Conservation (phyloP, 2,113 vertebrate genomes). For the Varanus salvator region DNA sequence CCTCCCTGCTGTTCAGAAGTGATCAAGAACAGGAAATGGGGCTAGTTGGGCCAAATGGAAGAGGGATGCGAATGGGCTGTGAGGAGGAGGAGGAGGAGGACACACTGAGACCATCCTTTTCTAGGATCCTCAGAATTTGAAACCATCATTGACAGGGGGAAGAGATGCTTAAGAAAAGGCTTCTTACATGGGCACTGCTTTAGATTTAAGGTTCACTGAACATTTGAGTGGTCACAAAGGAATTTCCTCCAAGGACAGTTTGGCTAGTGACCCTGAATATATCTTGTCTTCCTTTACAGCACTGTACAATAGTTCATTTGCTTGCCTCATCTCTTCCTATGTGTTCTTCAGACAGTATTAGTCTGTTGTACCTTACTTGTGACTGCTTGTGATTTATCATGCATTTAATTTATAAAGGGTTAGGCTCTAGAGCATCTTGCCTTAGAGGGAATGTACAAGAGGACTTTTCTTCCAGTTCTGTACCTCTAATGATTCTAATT, state of each 20-base stretch:
- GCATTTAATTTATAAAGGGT: not conserved
- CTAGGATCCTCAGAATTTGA: not conserved
- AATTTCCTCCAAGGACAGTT: not conserved
- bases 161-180: not conserved
- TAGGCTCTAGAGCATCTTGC: not conserved
- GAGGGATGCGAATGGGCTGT: not conserved
- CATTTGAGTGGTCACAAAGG: not conserved
- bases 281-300: not conserved
- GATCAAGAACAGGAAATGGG: not conserved
- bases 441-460: not conserved
- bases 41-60: not conserved
- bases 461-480: not conserved
- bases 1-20: not conserved
- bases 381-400: not conserved
- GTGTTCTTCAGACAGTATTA: not conserved
- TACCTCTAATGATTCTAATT: not conserved
- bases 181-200: not conserved
- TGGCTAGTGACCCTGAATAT: not conserved
- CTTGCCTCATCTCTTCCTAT: not conserved
- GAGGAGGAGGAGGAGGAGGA: not conserved
- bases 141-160: not conserved
- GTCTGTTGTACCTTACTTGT: not conserved
- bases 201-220: not conserved
- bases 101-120: not conserved
- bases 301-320: not conserved